Percentiles rank a stretch among this genome's conserved stretches.
phyloP scores from a whole-genome alignment of 1,140 invertebrate genomes.

The Forficula auricularia region DNA sequence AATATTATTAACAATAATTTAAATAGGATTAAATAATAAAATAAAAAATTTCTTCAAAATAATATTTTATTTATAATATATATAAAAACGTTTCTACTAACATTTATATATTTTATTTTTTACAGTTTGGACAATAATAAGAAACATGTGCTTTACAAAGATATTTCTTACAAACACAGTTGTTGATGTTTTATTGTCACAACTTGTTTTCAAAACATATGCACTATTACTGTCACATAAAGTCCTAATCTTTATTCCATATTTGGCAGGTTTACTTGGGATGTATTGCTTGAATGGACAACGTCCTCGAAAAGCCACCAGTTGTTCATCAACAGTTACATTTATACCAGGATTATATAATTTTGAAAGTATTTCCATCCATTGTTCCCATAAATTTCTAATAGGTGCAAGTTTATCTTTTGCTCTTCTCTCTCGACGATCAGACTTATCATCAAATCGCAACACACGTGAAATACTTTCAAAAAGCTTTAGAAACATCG shows the following conservation, averaged over 20 bases:
- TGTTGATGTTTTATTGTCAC: too few species aligned
- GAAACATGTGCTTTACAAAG: too few species aligned
- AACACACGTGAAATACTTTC: too few species aligned
- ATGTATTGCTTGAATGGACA: conserved; percentile 22
- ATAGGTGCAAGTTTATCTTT: conserved; percentile 2
- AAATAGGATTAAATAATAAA: too few species aligned
- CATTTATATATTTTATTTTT: too few species aligned
- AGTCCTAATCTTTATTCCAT: conserved; percentile 16
- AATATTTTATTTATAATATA: too few species aligned
- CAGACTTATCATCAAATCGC: conserved; percentile 15
- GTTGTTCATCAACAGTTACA: conserved; percentile 21
- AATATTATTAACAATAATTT: too few species aligned
- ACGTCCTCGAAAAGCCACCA: conserved; percentile 19
- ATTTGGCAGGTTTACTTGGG: conserved; percentile 19
- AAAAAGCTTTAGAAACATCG: too few species aligned
- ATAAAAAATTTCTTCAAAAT: too few species aligned
- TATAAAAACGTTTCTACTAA: too few species aligned
- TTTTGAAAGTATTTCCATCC: conserved; percentile 6
- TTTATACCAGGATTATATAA: conserved; percentile 7
- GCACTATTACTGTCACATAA: conserved; percentile 14
- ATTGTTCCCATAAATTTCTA: not conserved
- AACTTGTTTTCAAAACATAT: conserved; percentile 14
- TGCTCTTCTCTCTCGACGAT: conserved; percentile 1
- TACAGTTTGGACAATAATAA: too few species aligned
- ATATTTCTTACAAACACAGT: too few species aligned